Evolutionary conservation across 2,113 vertebrate species (phyloP), one percentile per base, ranked within the genome.

Genomic region (Triplophysa dalaica): DNA sequence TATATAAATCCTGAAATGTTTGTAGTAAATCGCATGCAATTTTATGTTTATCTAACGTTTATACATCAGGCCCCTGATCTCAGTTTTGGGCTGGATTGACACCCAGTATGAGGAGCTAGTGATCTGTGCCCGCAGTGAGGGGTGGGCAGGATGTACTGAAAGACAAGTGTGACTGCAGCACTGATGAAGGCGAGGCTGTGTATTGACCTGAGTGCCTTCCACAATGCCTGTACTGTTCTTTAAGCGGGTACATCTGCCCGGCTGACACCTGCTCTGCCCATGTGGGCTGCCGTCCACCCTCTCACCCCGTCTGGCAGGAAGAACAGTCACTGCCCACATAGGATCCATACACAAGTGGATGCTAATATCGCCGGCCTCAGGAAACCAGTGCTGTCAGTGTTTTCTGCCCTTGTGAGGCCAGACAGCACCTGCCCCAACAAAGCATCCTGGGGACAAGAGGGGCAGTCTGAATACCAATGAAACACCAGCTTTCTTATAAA

Each of bases 231-330:
- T 70, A 81, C 82, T 85, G 84, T 85, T 85, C 62, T 64, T 26
- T 50, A 16, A 70, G 56, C 21, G 43, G 54, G 45, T 75, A 74
- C 70, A 66, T 74, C 74, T 80, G 78, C 74, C 81, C 81, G 82
- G 80, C 84, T 85, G 81, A 85, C 85, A 87, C 85, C 85, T 87
- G 85, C 85, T 62, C 81, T 14, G 74, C 64, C 26, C 61, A 65
- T 26, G 70, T 58, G 84, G 89, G 86, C 90, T 89, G 84, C 85
- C 86, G 87, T 88, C 87, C 91, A 85, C 90, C 89, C 90, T 92
- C 88, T 92, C 89, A 90, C 89, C 90, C 88, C 82, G 81, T 80
- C 91, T 89, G 91, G 90, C 90, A 92, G 90, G 91, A 92, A 91
- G 89, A 89, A 79, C 70, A 81, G 86, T 70, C 84, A 86, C 88